Conservation (phyloP, 2,113 vertebrate genomes). For the Odontesthes bonariensis region DNA sequence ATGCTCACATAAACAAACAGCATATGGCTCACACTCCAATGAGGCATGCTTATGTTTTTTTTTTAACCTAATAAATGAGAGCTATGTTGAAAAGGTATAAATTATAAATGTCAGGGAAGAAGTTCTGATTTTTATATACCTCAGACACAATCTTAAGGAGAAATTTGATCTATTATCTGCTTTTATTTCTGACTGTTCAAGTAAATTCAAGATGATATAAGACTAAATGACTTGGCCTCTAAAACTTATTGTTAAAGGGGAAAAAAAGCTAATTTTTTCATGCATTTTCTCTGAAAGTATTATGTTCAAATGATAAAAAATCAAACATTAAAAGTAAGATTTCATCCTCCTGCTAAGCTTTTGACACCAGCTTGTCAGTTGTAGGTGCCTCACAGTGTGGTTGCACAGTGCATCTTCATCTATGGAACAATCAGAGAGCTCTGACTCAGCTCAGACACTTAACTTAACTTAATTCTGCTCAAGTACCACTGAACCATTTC, state of each 20-base stretch:
- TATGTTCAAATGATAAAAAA: slow-evolving; percentile 1
- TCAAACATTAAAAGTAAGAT: too few relatives aligned
- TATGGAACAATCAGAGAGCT: slow-evolving; percentile 28
- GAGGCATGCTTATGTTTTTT: neutral
- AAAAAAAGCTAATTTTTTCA: neutral
- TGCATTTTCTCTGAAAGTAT: neutral
- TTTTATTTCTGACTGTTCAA: neutral
- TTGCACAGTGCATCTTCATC: neutral
- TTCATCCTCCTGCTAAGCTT: too few relatives aligned
- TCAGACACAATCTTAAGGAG: neutral
- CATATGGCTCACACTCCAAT: neutral
- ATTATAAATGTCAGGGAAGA: slow-evolving; percentile 14
- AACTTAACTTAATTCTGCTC: slow-evolving; percentile 62
- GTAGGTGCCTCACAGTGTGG: neutral
- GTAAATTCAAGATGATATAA: neutral
- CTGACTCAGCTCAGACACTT: slow-evolving; percentile 39
- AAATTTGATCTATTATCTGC: neutral
- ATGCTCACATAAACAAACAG: slow-evolving; percentile 13
- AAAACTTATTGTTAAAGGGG: neutral
- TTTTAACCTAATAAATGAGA: neutral
- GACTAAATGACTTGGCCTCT: slow-evolving; percentile 1
- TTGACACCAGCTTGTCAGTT: neutral
- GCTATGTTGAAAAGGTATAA: neutral
- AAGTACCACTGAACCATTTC: slow-evolving; percentile 43
- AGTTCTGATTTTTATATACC: neutral